Base-by-base conservation (phyloP, 2,797 vertebrate species). In the Falco concolor region DNA sequence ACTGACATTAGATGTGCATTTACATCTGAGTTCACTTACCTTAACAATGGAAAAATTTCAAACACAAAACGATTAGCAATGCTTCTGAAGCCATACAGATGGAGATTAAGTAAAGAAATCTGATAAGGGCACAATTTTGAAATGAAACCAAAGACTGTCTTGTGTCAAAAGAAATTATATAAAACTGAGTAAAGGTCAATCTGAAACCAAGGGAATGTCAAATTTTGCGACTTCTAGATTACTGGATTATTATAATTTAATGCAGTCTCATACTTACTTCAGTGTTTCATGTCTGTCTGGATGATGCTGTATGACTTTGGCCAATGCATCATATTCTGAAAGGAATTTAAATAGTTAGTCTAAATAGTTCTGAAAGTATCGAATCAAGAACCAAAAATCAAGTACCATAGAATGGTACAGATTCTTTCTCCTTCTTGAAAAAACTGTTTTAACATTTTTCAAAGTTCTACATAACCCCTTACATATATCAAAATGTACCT, bases 231-330 rank as follows among this genome's bases (percentile, higher is more conserved):
- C 30, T 65, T 73, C 6, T 13, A 32, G 32, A 14, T 84, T 84
- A 63, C 40, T 73, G 69, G 13, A 18, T 49, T 56, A 69, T 25
- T 75, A 30, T 36, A 57, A 81, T 42, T 77, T 49, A 52, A 90
- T 24, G 47, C n/a, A 75, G 23, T 40, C 44, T 49, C 38, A 32
- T 70, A 98, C 99, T 98, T 98, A 99, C 99, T 99, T 99, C 69
- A 99, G 69, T 15, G 99, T 99, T 97, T 99, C 99, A 75, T 99
- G 99, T 64, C 99, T 98, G 96, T 99, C 99, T 87, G 99, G 99
- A 93, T 99, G 99, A 90, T 99, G 99, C 93, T 99, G 99, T 94
- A 99, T 99, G 70, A 99, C 99, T 98, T 99, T 99, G 76, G 99
- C 99, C 96, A 99, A 98, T 64, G 99, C 99, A 93, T 99, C 99